Conservation (phyloP, 2,113 vertebrate genomes). For the Micronycteris hirsuta region DNA sequence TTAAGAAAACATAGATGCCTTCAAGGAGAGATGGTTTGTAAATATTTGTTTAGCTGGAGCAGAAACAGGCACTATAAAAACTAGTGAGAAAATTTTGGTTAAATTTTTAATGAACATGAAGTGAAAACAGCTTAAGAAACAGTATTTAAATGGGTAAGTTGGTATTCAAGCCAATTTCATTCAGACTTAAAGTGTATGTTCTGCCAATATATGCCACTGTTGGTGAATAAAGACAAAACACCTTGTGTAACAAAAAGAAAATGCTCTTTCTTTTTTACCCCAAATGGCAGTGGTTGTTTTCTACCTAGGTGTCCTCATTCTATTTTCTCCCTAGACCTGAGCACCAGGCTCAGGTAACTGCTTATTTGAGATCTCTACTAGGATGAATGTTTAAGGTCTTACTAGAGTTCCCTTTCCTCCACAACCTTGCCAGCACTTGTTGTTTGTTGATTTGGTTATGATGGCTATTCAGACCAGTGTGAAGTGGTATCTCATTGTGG, state of each 20-base stretch:
- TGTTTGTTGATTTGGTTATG: too few relatives aligned
- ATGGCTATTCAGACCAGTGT: too few relatives aligned
- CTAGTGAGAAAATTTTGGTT: not conserved
- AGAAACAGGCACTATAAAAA: not conserved
- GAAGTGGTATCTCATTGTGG: too few relatives aligned
- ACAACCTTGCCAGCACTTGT: too few relatives aligned
- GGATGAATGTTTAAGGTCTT: not conserved
- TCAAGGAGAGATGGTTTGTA: not conserved
- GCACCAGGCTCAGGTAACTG: not conserved
- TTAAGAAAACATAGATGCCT: not conserved
- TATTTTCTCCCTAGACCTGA: not conserved
- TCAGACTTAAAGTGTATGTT: not conserved
- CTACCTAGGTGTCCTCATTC: not conserved
- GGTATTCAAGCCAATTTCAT: not conserved
- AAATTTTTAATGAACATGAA: not conserved
- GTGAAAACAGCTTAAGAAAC: not conserved
- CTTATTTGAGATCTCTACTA: not conserved
- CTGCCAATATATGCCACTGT: not conserved
- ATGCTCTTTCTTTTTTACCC: not conserved
- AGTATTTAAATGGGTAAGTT: not conserved
- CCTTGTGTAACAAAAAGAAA: not conserved
- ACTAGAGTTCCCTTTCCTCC: too few relatives aligned
- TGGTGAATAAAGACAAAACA: not conserved
- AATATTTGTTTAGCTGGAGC: not conserved
- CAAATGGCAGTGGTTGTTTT: not conserved